These are phyloP conservation scores for Australoheros facetus DNA, from an alignment of 2,797 vertebrate genomes.

Conservation along the genomic window DNA sequence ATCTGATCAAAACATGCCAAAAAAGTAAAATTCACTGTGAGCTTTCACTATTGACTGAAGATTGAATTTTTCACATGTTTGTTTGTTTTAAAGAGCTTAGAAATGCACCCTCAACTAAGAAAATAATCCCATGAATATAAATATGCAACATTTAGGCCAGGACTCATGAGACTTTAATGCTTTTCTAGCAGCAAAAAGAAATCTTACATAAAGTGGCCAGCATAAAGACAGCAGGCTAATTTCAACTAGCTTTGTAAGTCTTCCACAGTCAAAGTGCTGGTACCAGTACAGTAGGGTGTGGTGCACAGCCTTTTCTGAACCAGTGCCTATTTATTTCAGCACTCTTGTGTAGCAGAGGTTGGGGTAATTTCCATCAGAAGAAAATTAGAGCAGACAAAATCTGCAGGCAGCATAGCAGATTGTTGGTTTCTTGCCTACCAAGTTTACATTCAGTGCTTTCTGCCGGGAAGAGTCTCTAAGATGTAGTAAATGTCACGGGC, in stretches of 20 bases:
- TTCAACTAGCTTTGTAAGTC: background rate
- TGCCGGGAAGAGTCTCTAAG: background rate
- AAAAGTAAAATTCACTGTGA: too few species aligned
- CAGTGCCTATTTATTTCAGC: background rate
- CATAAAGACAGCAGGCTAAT: background rate
- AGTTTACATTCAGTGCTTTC: background rate
- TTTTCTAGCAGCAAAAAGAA: background rate
- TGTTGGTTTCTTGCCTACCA: background rate
- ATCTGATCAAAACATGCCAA: too few species aligned
- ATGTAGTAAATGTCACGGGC: background rate
- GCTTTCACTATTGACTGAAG: too few species aligned
- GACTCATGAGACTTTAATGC: too few species aligned
- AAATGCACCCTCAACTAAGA: too few species aligned
- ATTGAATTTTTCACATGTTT: too few species aligned
- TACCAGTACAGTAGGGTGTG: background rate
- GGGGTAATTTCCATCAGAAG: background rate
- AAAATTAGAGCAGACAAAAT: background rate
- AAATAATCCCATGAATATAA: background rate
- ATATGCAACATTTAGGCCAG: background rate
- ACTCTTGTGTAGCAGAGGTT: background rate
- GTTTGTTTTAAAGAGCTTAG: too few species aligned
- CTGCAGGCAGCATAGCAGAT: background rate
- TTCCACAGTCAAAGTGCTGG: background rate
- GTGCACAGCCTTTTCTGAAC: background rate
- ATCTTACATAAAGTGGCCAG: background rate